Evolutionary conservation across 2,113 vertebrate species (phyloP), one percentile per base, ranked within the genome.

Genomic region (Paedocypris sp.): DNA sequence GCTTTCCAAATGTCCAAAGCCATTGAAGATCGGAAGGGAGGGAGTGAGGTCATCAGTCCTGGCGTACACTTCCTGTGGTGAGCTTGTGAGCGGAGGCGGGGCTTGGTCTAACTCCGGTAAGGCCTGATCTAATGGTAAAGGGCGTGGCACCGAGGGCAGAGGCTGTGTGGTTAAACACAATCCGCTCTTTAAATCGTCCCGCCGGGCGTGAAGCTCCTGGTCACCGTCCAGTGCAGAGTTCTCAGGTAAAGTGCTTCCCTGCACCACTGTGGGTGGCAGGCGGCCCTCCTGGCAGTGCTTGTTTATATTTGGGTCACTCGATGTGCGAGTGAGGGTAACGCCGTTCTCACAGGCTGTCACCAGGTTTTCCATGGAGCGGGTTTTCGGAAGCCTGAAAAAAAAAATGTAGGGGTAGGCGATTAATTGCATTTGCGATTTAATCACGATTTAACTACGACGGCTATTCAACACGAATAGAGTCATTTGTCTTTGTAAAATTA

Each of bases 221-320:
- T 61, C 73, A 11, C 70, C 41, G 12, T 15, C 23, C n/a, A n/a
- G n/a, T n/a, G n/a, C n/a, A n/a, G n/a, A n/a, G n/a, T n/a, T n/a
- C n/a, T n/a, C n/a, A n/a, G n/a, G n/a, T n/a, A n/a, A n/a, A n/a
- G n/a, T n/a, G n/a, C n/a, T n/a, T n/a, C n/a, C n/a, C n/a, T n/a
- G n/a, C n/a, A n/a, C n/a, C n/a, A n/a, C n/a, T n/a, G n/a, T n/a
- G n/a, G n/a, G n/a, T n/a, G n/a, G n/a, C 6, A 75, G 70, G 46
- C 88, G 83, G 43, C 78, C 86, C 16, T 96, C 93, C 76, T 87
- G 92, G 79, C 91, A 95, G 82, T 96, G 95, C 81, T 98, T 92
- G 63, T 98, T 98, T 67, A 98, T 85, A 78, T 97, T 98, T 6
- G 95, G 93, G 68, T 98, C 95, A n/a, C 95, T 98, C 19, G 94